phyloP scores from a whole-genome alignment of 2,888 invertebrate species.

The Eupeodes latifasciatus region DNA sequence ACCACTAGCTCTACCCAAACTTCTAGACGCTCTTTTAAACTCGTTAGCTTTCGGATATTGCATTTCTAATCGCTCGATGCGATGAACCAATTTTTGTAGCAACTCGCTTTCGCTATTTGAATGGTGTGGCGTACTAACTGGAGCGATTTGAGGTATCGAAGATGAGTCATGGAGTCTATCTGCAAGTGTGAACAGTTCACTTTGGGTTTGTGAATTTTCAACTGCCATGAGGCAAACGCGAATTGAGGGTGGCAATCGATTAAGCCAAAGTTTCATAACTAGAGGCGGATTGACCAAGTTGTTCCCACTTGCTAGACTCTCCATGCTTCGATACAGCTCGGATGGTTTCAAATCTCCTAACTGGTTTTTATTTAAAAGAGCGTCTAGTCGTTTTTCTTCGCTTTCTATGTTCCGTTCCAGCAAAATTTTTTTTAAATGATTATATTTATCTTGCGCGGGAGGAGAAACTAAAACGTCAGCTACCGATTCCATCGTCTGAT shows the following conservation, averaged over 20 bases:
- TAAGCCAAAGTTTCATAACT: constrained; percentile 36
- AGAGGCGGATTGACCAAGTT: constrained; percentile 7
- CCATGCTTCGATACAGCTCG: constrained; percentile 25
- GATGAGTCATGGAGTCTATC: constrained; percentile 35
- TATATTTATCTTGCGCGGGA: constrained; percentile 21
- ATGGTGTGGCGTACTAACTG: not conserved
- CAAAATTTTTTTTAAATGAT: constrained; percentile 28
- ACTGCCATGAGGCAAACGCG: constrained; percentile 31
- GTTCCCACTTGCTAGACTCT: constrained; percentile 1
- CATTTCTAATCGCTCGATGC: constrained; percentile 5
- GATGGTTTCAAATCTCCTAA: constrained; percentile 24
- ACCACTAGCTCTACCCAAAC: not conserved
- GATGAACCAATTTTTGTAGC: not conserved
- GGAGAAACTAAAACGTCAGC: constrained; percentile 27
- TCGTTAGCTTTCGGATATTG: not conserved
- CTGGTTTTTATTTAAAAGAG: constrained; percentile 27
- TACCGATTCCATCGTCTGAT: not conserved
- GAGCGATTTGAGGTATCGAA: not conserved
- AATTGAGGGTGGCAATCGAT: constrained; percentile 10
- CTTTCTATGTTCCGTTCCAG: constrained; percentile 41
- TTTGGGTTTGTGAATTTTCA: constrained; percentile 12
- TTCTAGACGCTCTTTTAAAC: not conserved
- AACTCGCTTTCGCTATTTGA: not conserved
- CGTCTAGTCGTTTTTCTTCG: constrained; percentile 45
- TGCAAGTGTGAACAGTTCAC: constrained; percentile 2